Percentiles rank a stretch among this genome's conserved stretches.
phyloP scores from a whole-genome alignment of 2,888 invertebrate species.

The Sipha maydis region DNA sequence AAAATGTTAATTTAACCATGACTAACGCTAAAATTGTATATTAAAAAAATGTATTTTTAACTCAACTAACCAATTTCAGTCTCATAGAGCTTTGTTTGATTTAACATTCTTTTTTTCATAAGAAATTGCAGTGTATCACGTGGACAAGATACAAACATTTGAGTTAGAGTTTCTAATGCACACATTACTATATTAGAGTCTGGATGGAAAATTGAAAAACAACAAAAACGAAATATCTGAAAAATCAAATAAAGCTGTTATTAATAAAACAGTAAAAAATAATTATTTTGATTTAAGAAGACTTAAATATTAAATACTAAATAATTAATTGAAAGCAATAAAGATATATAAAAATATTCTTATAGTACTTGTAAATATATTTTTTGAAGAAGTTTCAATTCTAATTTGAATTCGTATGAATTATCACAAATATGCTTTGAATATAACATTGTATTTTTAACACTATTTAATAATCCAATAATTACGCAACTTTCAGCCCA shows the following conservation, averaged over 20 bases:
- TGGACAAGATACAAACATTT: conserved; percentile 72
- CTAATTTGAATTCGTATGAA: conserved; percentile 54
- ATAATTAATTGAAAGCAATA: neutral
- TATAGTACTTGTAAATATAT: conserved; percentile 55
- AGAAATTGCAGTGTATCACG: conserved; percentile 35
- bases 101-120: conserved; percentile 52
- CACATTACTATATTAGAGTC: conserved; percentile 81
- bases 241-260: conserved; percentile 64
- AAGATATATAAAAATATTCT: neutral
- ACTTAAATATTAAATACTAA: neutral
- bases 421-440: conserved; percentile 45
- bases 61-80: conserved; percentile 56
- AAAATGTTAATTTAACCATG: neutral
- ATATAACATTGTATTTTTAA: conserved; percentile 38
- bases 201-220: conserved; percentile 70
- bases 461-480: conserved; percentile 50
- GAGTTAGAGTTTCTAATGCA: conserved; percentile 81
- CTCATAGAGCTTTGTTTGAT: conserved; percentile 56
- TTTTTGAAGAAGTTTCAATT: conserved; percentile 55
- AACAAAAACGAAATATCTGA: conserved; percentile 81
- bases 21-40: neutral
- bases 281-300: neutral
- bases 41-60: neutral
- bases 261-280: neutral
- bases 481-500: conserved; percentile 53